Evolutionary conservation across 2,797 vertebrate species (phyloP), one percentile per base, ranked within the genome.

Genomic region (Anguilla anguilla): DNA sequence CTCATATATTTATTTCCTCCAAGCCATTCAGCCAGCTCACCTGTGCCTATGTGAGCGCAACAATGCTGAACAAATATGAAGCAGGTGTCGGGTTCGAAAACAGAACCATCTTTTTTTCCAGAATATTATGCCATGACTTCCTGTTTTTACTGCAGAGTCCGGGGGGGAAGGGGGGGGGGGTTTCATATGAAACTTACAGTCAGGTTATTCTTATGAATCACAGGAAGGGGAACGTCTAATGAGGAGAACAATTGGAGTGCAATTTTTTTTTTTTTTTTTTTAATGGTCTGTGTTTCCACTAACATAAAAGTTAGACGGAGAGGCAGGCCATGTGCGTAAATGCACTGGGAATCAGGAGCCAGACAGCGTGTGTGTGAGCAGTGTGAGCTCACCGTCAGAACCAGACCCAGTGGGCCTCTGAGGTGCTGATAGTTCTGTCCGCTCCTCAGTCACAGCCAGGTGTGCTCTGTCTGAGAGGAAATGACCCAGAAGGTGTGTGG

Each of bases 41-140:
- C 82, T 88, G 85, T 64, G 85, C 28, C 13, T 10, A 83, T 3
- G 39, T 79, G 85, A 87, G 87, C 35, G 19, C 46, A 92, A 89
- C 43, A 69, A 35, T 77, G 35, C 31, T 77, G 0, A 35, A 39
- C 35, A 46, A 46, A 79, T 25, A 81, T 67, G 85, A 84, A 89
- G 88, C 91, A 91, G 89, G 90, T 91, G 91, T 86, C 88, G 35
- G 3, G 59, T 69, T 53, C 86, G 53, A 72, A 22, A 83, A 81
- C 43, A 81, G 15, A 51, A 15, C 3, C 3, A 15, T 2, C 39
- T 81, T 51, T 1, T 49, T 81, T 31, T 17, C 1, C 9, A 10
- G 69, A 28, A 35, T 74, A 31, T 28, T 25, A 35, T 6, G 13
- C 3, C 35, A 39, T 15, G 11, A 11, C 13, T 17, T 77, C 10